Base-by-base conservation (phyloP, 2,888 invertebrate species). In the Xanthorhoe designata region DNA sequence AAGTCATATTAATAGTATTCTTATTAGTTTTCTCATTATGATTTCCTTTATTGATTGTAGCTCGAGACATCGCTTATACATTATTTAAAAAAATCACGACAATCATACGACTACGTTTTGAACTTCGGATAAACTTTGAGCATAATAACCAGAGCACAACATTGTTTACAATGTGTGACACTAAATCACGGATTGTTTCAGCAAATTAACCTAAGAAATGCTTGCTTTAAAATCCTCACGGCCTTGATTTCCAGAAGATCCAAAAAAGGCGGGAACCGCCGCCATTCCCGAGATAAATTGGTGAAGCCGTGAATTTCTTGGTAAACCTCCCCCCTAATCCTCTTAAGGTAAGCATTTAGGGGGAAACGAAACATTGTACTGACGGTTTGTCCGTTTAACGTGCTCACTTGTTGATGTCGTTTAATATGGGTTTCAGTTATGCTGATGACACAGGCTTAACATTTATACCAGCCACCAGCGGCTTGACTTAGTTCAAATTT, bases 211-310 rank as follows among this genome's bases (percentile, higher is more conserved):
- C 72, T 66, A 75, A 79, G 85, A 86, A 87, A 85, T 83, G 68
- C 75, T 76, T 77, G 77, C 80, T 85, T 89, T 90, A 84, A 88
- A 87, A 87, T 85, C 64, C 57, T 52, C 59, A 13, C 47, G 82
- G 75, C 81, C 85, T 82, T 84, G 85, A 84, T 86, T 84, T 79
- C 77, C 79, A 79, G 80, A 81, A 83, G 84, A 92, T 87, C 89
- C 84, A 87, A 88, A 90, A 91, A 86, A 85, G 92, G 91, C 90
- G 91, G 84, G 79, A 83, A 81, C 81, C 81, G 81, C 76, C 79
- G 85, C 83, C 87, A 88, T 91, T 90, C 89, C 86, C 77, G 83
- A 90, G 91, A 92, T 89, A 88, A 90, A 91, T 91, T 87, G 88
- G 86, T 78, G 72, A 73, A 79, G 81, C 80, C 79, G 80, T 65